phyloP scores from a whole-genome alignment of 2,797 vertebrate genomes.

The Tenualosa thibaudeaui region DNA sequence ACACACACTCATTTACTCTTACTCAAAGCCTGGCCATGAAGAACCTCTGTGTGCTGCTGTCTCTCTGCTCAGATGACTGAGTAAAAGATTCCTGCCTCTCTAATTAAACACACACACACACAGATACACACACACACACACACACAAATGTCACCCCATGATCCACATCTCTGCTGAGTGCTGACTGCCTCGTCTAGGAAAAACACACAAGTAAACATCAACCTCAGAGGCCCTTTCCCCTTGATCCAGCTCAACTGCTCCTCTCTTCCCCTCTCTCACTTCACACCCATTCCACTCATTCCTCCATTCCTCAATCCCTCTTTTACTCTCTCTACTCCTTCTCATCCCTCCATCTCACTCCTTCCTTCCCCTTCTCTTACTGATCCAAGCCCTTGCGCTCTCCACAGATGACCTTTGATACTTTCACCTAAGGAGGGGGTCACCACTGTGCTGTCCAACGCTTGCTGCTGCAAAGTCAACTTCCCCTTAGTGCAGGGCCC shows the following conservation, averaged over 20 bases:
- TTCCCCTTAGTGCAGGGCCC: not conserved
- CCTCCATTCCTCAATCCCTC: conserved; percentile 35
- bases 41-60: not conserved
- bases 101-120: not conserved
- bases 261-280: conserved; percentile 10
- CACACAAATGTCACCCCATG: not conserved
- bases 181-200: conserved; percentile 47
- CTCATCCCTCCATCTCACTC: not conserved
- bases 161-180: not conserved
- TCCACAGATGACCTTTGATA: conserved; percentile 20
- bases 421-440: conserved; percentile 2
- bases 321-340: conserved; percentile 2
- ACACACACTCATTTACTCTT: not conserved
- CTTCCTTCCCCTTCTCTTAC: not conserved
- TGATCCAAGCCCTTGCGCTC: not conserved
- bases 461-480: not conserved
- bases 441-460: not conserved
- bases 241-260: conserved; percentile 54
- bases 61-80: not conserved
- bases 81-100: conserved; percentile 9
- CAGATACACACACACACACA: not conserved
- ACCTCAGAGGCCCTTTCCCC: conserved; percentile 31
- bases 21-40: not conserved
- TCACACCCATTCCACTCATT: not conserved
- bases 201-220: conserved; percentile 46